A percentile compares a stretch with the other conserved stretches of the same genome.
phyloP scores from a whole-genome alignment of 2,113 vertebrate species.

The Pteruthius melanotis region DNA sequence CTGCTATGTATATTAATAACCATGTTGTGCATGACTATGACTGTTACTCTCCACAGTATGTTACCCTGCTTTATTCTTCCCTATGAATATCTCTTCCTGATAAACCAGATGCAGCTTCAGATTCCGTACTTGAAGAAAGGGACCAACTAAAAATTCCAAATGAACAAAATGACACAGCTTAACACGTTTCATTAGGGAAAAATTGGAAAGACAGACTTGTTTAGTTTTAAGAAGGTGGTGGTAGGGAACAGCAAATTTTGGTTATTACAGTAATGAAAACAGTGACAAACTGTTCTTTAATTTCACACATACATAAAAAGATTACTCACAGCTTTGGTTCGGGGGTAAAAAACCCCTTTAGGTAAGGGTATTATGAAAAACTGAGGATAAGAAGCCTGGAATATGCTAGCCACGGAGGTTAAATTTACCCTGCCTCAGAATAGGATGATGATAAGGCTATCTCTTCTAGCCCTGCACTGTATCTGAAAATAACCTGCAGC shows the following conservation, averaged over 20 bases:
- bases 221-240: neutral
- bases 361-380: neutral
- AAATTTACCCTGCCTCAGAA: neutral
- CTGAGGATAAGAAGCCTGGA: neutral
- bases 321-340: neutral
- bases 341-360: neutral
- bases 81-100: neutral
- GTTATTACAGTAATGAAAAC: neutral
- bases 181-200: neutral
- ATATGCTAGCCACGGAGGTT: neutral
- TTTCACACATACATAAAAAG: constrained; percentile 13
- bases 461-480: neutral
- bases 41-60: neutral
- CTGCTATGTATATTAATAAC: neutral
- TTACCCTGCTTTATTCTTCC: neutral
- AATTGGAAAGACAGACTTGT: neutral
- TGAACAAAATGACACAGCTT: neutral
- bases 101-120: neutral
- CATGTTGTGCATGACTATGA: neutral
- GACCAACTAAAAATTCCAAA: neutral
- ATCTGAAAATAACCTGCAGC: neutral
- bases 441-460: neutral
- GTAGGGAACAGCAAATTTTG: neutral
- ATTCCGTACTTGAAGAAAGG: neutral
- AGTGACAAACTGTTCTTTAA: neutral